A percentile compares a stretch with the other conserved stretches of the same genome.
phyloP scores from a whole-genome alignment of 2,888 invertebrate species.

The Nebria salina region DNA sequence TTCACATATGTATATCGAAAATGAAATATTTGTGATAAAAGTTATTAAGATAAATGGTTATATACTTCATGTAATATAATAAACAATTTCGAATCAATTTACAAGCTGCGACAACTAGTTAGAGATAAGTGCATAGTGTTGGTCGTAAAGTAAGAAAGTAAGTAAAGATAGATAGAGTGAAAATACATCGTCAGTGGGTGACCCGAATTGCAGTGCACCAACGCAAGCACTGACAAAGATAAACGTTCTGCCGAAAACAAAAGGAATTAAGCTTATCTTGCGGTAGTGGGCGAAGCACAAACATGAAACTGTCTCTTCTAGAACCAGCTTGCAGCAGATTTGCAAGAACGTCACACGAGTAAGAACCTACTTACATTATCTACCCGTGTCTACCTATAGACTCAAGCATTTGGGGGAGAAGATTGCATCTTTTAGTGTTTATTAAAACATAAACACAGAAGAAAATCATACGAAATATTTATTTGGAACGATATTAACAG shows the following conservation, averaged over 20 bases:
- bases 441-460: no score
- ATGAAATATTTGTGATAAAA: no score
- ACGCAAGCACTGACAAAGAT: not conserved
- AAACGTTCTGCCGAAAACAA: not conserved
- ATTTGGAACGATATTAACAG: no score
- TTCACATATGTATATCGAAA: no score
- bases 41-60: no score
- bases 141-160: not conserved
- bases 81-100: not conserved
- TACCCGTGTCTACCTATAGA: not conserved
- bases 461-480: no score
- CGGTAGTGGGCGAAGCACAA: not conserved
- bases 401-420: no score
- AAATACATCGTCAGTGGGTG: not conserved
- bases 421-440: no score
- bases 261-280: not conserved
- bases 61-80: not conserved
- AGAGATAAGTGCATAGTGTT: not conserved
- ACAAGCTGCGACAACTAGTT: not conserved
- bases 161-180: not conserved
- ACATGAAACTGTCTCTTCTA: not conserved
- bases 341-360: not conserved
- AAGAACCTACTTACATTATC: not conserved
- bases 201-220: not conserved
- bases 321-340: not conserved